Evolutionary conservation across 2,113 vertebrate genomes (phyloP).

Genomic region (Percopsis transmontana): DNA sequence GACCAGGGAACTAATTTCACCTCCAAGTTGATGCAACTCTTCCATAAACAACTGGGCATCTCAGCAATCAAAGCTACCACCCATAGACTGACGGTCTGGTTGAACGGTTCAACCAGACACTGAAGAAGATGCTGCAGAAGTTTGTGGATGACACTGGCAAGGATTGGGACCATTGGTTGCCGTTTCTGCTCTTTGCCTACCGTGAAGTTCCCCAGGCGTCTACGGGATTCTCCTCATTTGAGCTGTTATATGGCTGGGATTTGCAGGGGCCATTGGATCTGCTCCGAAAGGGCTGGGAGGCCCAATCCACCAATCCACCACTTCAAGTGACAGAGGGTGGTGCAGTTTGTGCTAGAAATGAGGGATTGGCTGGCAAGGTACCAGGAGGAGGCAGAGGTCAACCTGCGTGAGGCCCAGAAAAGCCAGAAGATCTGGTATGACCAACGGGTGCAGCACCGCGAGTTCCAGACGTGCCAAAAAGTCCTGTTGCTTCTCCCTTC

Average conservation of each 20-base stretch:
- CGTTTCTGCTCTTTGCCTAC: background rate
- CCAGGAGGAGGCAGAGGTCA: background rate
- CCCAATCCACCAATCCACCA: background rate
- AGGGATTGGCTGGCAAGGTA: constrained; percentile 9
- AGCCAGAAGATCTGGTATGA: constrained; percentile 26
- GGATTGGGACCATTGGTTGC: background rate
- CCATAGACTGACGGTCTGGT: background rate
- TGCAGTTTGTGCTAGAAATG: constrained; percentile 23
- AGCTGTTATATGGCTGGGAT: background rate
- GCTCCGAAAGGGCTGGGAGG: background rate
- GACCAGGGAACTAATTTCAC: constrained; percentile 4
- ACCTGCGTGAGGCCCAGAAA: constrained; percentile 13
- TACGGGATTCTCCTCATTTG: constrained; percentile 1
- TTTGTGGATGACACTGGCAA: background rate
- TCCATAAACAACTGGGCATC: constrained; percentile 1
- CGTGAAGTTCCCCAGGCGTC: background rate
- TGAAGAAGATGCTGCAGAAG: background rate
- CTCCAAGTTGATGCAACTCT: background rate
- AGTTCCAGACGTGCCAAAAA: constrained; percentile 24
- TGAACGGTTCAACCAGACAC: too few relatives aligned
- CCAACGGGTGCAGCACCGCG: background rate
- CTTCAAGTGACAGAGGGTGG: background rate
- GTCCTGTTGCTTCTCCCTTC: constrained; percentile 13
- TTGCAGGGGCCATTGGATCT: background rate
- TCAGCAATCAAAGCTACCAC: background rate